phyloP scores from a whole-genome alignment of 2,888 invertebrate species.

The Spicauda simplicius region DNA sequence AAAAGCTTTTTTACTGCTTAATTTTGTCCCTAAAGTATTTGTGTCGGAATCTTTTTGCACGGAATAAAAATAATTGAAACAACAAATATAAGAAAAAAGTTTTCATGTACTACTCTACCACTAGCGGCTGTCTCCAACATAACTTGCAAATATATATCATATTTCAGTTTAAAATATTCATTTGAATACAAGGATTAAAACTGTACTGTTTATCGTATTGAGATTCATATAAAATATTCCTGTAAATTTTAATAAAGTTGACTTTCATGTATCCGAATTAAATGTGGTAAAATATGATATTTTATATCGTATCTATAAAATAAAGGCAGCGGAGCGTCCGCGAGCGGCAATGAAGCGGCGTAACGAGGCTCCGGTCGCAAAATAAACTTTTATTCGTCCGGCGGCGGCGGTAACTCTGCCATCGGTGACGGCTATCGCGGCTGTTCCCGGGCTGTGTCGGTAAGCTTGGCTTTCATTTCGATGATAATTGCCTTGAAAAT shows the following conservation, averaged over 20 bases:
- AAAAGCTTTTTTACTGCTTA: neutral
- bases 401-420: constrained; percentile 1
- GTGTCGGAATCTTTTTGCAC: too few relatives aligned
- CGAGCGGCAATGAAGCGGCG: constrained; percentile 3
- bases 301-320: neutral
- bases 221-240: too few relatives aligned
- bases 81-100: too few relatives aligned
- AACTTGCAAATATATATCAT: too few relatives aligned
- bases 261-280: neutral
- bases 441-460: neutral
- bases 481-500: neutral
- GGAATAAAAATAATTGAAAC: too few relatives aligned
- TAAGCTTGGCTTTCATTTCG: neutral
- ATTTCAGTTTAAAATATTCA: too few relatives aligned
- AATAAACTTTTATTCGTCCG: constrained; percentile 8
- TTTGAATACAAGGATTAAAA: too few relatives aligned
- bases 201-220: too few relatives aligned
- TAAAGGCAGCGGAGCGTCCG: neutral
- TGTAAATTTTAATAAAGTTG: neutral
- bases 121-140: too few relatives aligned
- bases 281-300: neutral
- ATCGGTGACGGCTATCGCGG: neutral
- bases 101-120: too few relatives aligned
- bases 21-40: neutral
- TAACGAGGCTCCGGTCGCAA: constrained; percentile 7